These are phyloP conservation scores for Apodemia mormo DNA, from an alignment of 2,888 invertebrate species.

Conservation along the genomic window DNA sequence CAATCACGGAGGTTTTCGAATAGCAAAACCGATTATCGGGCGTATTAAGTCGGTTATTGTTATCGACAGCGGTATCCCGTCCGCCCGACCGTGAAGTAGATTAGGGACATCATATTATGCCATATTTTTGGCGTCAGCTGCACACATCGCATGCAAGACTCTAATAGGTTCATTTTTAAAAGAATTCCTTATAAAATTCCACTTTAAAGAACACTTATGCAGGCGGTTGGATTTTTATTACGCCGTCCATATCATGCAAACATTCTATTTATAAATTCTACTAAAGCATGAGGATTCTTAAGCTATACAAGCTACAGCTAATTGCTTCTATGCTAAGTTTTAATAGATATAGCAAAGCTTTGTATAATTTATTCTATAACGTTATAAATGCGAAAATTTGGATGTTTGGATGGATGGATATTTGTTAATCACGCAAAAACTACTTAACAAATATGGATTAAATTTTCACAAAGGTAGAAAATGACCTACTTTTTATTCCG, in stretches of 20 bases:
- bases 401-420: too few relatives aligned
- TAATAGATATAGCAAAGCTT: not conserved
- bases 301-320: constrained; percentile 41
- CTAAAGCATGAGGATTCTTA: constrained; percentile 46
- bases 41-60: constrained; percentile 80
- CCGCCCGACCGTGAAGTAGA: constrained; percentile 75
- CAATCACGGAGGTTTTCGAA: constrained; percentile 79
- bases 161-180: constrained; percentile 49
- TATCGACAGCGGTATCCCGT: constrained; percentile 71
- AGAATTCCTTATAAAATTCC: constrained; percentile 52
- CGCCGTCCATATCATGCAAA: constrained; percentile 35
- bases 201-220: constrained; percentile 38
- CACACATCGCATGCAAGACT: constrained; percentile 65
- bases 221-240: constrained; percentile 36
- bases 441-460: too few relatives aligned
- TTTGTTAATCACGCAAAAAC: too few relatives aligned
- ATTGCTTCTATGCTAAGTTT: constrained; percentile 37
- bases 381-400: too few relatives aligned
- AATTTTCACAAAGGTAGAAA: too few relatives aligned
- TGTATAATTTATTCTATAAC: constrained; percentile 26
- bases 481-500: too few relatives aligned
- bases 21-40: constrained; percentile 80
- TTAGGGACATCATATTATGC: constrained; percentile 79
- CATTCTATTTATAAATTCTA: constrained; percentile 40
- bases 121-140: constrained; percentile 79